Evolutionary conservation across 2,797 vertebrate species (phyloP).

Genomic region (Chaetophractus vellerosus): DNA sequence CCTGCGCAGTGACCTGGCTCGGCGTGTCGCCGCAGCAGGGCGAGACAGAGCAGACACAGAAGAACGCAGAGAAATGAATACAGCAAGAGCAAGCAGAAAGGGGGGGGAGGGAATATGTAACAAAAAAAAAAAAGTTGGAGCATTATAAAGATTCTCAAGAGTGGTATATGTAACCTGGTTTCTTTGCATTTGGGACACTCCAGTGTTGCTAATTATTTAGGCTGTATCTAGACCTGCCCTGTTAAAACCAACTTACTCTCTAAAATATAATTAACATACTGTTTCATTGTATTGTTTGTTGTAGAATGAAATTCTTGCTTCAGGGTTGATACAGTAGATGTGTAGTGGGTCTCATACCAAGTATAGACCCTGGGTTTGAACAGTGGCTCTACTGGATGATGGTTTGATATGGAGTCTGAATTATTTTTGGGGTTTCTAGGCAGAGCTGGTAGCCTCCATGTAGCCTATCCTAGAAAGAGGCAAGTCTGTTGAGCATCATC

Average conservation of each 20-base stretch:
- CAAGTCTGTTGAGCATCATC: neutral
- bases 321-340: neutral
- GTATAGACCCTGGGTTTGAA: neutral
- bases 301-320: neutral
- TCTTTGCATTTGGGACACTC: neutral
- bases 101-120: too few relatives aligned
- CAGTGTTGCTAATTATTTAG: neutral
- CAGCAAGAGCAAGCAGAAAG: too few relatives aligned
- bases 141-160: neutral
- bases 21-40: too few relatives aligned
- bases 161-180: neutral
- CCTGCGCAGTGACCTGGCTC: too few relatives aligned
- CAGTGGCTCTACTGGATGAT: neutral
- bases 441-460: neutral
- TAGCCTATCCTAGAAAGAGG: neutral
- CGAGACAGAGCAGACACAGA: too few relatives aligned
- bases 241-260: neutral
- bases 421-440: neutral
- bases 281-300: neutral
- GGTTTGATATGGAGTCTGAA: neutral
- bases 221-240: conserved; percentile 9
- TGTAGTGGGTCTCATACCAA: neutral
- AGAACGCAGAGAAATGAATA: too few relatives aligned
- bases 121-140: neutral
- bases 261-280: neutral